Evolutionary conservation across 2,797 vertebrate species (phyloP), one percentile per base, ranked within the genome.

Genomic region (Enteromius viviparus): DNA sequence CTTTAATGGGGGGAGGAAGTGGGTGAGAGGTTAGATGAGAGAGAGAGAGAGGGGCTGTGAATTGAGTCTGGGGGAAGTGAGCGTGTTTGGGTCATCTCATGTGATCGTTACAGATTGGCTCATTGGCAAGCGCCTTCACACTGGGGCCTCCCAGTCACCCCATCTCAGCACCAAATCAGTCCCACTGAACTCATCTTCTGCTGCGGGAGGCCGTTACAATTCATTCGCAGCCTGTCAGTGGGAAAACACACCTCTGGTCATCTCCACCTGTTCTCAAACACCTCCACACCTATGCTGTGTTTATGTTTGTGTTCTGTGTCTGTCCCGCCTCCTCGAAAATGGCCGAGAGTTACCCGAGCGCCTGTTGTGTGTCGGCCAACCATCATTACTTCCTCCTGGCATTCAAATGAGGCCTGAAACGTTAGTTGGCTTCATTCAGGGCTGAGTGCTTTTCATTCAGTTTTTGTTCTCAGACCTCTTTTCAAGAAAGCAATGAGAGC

Each of bases 11-110:
- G 89, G 89, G 88, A 89, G 90, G 92, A 94, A 94, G 89, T 94
- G 91, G 94, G 94, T 94, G 92, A 94, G 91, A 94, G 95, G 92
- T 95, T 91, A 89, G 85, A 88, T 81, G n/a, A n/a, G 45, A 37
- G 37, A 68, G 71, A 74, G 66, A 42, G 51, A n/a, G 42, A 23
- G 55, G 14, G 58, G 42, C 69, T 53, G 60, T 75, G 69, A 45
- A 80, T 55, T 6, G 23, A 79, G 47, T 72, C 47, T 66, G 49
- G 42, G 42, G 68, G 53, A 80, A 47, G 45, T 81, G 68, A 64
- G 19, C 1, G 11, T 85, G 76, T 78, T 80, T 77, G 40, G 23
- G 80, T 80, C 14, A 34, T 51, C 62, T 84, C 55, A 45, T 84
- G 80, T 64, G 53, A 75, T 65, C 32, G 21, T 58, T 37, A 21